These are phyloP conservation scores for Physocephala rufipes DNA, from an alignment of 2,888 invertebrate species.

Conservation along the genomic window DNA sequence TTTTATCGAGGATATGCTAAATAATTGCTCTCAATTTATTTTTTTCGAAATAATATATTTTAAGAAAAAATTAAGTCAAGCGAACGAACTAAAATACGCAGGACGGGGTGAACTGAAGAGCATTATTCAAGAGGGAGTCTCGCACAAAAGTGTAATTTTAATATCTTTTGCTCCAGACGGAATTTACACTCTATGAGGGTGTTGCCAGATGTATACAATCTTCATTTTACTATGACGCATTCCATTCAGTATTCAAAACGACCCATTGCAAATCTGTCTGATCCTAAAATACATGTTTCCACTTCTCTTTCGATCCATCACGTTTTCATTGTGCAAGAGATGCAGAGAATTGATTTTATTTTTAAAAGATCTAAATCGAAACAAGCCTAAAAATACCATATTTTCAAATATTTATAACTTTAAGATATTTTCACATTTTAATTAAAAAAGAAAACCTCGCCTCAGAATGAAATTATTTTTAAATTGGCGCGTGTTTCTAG, in stretches of 20 bases:
- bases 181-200: background rate
- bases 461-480: conserved; percentile 34
- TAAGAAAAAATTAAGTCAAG: too few species aligned
- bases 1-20: too few species aligned
- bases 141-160: background rate
- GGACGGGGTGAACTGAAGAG: too few species aligned
- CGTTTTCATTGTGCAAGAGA: conserved; percentile 17
- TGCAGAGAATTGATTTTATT: conserved; percentile 27
- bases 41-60: too few species aligned
- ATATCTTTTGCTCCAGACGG: background rate
- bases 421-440: conserved; percentile 21
- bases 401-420: conserved; percentile 21
- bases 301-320: conserved; percentile 21
- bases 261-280: too few species aligned
- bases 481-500: conserved; percentile 36
- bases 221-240: background rate
- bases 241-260: too few species aligned
- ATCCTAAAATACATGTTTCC: too few species aligned
- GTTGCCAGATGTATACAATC: background rate
- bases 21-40: too few species aligned
- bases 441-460: conserved; percentile 20
- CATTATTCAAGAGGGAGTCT: too few species aligned
- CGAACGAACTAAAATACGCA: too few species aligned
- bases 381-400: conserved; percentile 17
- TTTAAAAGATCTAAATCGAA: conserved; percentile 15